phyloP scores from a whole-genome alignment of 2,888 invertebrate species.

The Lycia hirtaria region DNA sequence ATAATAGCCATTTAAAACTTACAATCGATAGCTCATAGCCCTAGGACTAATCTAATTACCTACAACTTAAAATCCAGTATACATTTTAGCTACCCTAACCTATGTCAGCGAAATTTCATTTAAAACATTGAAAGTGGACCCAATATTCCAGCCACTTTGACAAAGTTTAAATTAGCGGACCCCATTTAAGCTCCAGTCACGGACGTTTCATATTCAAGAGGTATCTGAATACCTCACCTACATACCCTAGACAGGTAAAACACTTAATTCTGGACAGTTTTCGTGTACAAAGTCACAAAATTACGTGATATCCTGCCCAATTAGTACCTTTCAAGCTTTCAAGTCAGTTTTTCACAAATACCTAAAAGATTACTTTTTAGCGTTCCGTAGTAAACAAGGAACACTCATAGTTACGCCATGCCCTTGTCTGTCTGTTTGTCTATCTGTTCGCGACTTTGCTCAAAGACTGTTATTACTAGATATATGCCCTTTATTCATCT shows the following conservation, averaged over 20 bases:
- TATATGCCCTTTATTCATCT: too few relatives aligned
- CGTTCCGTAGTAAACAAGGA: too few relatives aligned
- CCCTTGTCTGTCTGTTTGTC: too few relatives aligned
- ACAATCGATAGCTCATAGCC: too few relatives aligned
- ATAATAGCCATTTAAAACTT: too few relatives aligned
- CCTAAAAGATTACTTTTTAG: too few relatives aligned
- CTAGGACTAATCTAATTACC: neutral
- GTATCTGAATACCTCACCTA: neutral
- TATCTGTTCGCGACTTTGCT: too few relatives aligned
- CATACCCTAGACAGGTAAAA: neutral
- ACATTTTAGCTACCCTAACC: neutral
- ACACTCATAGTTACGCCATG: too few relatives aligned
- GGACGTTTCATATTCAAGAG: constrained; percentile 10
- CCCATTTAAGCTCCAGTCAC: constrained; percentile 3
- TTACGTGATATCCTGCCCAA: neutral
- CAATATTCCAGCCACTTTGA: constrained; percentile 6
- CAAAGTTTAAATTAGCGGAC: constrained; percentile 12
- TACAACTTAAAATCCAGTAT: neutral
- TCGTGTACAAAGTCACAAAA: neutral
- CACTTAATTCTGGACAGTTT: neutral
- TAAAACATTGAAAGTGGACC: constrained; percentile 1
- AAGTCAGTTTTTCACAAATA: too few relatives aligned
- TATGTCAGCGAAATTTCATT: neutral
- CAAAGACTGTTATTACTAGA: too few relatives aligned
- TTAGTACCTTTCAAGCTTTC: neutral